These are phyloP conservation scores for Spilogale gracilis DNA, from an alignment of 2,113 vertebrate species.

Conservation along the genomic window DNA sequence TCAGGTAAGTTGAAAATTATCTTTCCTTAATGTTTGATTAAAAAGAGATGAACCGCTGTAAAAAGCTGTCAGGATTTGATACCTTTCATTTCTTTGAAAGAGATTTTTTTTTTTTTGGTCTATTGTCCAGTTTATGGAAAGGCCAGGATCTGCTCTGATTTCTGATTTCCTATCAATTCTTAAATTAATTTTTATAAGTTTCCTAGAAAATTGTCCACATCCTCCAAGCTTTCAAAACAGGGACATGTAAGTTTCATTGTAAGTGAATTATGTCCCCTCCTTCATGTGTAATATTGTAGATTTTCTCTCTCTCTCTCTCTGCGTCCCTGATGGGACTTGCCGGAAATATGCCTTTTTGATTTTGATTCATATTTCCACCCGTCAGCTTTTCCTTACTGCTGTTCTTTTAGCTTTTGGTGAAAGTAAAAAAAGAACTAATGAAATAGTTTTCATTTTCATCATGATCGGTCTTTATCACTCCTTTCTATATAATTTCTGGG, in stretches of 20 bases:
- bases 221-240: neutral
- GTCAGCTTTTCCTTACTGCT: neutral
- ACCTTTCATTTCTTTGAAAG: neutral
- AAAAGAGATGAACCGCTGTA: neutral
- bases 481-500: neutral
- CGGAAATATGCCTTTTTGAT: neutral
- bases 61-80: neutral
- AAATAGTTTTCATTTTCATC: neutral
- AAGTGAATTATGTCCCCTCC: neutral
- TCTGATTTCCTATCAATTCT: neutral
- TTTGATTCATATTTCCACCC: neutral
- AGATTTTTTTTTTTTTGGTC: neutral
- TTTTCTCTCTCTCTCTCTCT: neutral
- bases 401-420: neutral
- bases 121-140: neutral
- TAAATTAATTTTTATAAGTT: neutral
- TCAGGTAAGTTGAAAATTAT: constrained; percentile 20
- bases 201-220: neutral
- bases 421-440: neutral
- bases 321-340: neutral
- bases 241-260: neutral
- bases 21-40: constrained; percentile 28
- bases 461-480: neutral
- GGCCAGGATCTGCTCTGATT: neutral
- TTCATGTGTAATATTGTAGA: neutral